These are phyloP conservation scores for Globicephala melas DNA, from an alignment of 2,113 vertebrate species.

Conservation along the genomic window DNA sequence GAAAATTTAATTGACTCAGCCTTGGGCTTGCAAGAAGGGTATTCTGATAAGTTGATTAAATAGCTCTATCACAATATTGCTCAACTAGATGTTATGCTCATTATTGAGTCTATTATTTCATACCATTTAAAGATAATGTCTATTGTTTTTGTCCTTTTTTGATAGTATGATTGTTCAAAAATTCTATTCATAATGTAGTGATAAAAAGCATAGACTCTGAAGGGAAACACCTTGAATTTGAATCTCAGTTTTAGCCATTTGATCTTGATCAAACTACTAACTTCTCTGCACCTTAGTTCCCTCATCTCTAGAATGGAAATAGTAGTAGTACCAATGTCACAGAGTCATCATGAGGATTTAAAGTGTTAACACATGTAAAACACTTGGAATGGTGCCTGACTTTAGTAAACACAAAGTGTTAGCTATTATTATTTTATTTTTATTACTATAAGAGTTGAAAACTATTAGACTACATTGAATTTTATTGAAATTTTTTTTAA, in stretches of 20 bases:
- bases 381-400: neutral
- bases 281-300: neutral
- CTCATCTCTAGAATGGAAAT: neutral
- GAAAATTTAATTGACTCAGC: neutral
- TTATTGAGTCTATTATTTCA: neutral
- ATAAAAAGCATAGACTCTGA: neutral
- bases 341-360: neutral
- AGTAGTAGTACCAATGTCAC: neutral
- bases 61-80: neutral
- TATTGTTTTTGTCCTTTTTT: neutral
- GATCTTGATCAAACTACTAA: neutral
- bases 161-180: neutral
- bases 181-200: neutral
- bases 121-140: neutral
- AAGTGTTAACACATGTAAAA: neutral
- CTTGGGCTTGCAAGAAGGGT: neutral
- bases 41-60: conserved; percentile 26
- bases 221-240: neutral
- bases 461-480: neutral
- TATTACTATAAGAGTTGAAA: neutral
- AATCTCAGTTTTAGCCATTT: neutral
- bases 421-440: neutral
- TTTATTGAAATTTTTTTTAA: neutral
- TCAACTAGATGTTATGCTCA: neutral
- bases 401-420: neutral